These are phyloP conservation scores for Watersipora subatra DNA, from an alignment of 1,140 invertebrate genomes.

Conservation along the genomic window DNA sequence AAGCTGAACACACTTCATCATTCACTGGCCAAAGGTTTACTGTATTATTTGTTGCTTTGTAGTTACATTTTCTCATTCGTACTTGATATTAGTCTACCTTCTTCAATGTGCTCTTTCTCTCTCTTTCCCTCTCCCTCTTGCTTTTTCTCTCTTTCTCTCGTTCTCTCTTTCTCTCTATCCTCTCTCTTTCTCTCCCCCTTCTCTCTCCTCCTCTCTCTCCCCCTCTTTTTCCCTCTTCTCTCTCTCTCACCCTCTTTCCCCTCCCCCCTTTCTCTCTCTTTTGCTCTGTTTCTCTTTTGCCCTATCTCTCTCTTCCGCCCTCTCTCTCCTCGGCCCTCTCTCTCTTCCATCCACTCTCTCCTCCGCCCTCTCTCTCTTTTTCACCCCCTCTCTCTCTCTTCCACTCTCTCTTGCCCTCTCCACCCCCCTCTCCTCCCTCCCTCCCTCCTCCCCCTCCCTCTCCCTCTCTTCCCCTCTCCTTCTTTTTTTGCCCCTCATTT, in stretches of 20 bases:
- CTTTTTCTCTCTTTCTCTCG: no score
- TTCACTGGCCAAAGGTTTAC: no score
- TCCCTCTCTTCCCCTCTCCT: not conserved
- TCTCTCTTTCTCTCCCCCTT: not conserved
- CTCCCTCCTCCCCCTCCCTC: not conserved
- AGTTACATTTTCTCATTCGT: not conserved
- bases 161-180: not conserved
- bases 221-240: not conserved
- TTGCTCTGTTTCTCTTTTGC: not conserved
- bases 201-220: not conserved
- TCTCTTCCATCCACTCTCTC: not conserved
- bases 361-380: not conserved
- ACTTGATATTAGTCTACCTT: not conserved
- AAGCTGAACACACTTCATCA: no score
- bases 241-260: not conserved
- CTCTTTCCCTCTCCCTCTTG: not conserved
- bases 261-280: not conserved
- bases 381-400: not conserved
- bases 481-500: not conserved
- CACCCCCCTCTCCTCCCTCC: not conserved
- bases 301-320: not conserved
- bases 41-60: no score
- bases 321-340: not conserved
- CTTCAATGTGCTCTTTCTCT: not conserved
- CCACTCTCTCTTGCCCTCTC: not conserved